Conservation (phyloP, 2,888 invertebrate genomes). For the Resseliella maxima region DNA sequence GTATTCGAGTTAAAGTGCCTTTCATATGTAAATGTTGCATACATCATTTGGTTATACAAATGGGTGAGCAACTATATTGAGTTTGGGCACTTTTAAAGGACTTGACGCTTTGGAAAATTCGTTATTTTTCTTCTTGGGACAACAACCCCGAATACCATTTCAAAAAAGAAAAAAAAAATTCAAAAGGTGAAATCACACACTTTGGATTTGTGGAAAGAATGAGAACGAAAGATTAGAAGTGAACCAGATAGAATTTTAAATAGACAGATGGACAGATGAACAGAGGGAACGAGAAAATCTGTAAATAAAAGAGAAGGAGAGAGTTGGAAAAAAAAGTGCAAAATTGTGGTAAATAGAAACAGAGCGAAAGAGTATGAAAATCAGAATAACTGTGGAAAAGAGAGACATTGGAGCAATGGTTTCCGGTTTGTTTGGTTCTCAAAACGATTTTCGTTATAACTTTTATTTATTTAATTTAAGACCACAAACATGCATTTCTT, state of each 20-base stretch:
- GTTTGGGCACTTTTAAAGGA: neutral
- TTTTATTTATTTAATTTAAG: constrained; percentile 53
- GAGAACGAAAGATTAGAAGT: too few relatives aligned
- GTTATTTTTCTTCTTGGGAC: neutral
- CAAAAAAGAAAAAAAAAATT: neutral
- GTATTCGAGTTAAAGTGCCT: neutral
- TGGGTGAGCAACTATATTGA: neutral
- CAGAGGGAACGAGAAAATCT: too few relatives aligned
- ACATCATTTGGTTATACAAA: neutral
- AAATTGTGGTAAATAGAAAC: too few relatives aligned
- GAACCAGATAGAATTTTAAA: too few relatives aligned
- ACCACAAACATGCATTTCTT: constrained; percentile 16
- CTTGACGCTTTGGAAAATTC: neutral
- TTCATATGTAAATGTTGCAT: constrained; percentile 17
- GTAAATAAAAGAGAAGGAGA: neutral
- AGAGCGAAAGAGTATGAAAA: too few relatives aligned
- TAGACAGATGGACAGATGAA: too few relatives aligned
- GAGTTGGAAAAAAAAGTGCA: too few relatives aligned
- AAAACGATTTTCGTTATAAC: constrained; percentile 47
- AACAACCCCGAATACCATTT: neutral
- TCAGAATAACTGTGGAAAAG: too few relatives aligned
- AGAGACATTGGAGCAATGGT: neutral
- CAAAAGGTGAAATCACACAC: neutral
- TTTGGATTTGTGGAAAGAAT: too few relatives aligned
- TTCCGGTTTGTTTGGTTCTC: constrained; percentile 54